A percentile compares a stretch with the other conserved stretches of the same genome.
Conservation (phyloP, 2,888 invertebrate species). For the Petrophora chlorosata region DNA sequence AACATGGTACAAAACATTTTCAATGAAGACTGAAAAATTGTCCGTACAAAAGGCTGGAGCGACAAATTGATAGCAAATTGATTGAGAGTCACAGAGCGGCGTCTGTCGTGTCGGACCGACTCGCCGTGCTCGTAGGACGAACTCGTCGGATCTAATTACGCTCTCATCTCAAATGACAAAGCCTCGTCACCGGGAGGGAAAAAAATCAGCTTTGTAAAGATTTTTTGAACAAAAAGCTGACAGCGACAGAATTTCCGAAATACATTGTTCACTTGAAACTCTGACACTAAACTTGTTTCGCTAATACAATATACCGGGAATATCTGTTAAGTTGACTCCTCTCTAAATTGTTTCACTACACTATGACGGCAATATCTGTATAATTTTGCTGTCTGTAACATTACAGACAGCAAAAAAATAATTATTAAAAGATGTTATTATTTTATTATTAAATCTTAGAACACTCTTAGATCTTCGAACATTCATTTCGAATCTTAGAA, state of each 20-base stretch:
- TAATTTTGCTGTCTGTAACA: too few species aligned
- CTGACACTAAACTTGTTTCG: too few species aligned
- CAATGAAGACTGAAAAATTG: slow-evolving; percentile 21
- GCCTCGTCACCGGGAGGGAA: slow-evolving; percentile 8
- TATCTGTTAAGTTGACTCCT: too few species aligned
- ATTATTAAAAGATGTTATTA: too few species aligned
- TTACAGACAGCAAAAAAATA: too few species aligned
- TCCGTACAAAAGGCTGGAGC: slow-evolving; percentile 37
- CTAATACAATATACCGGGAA: too few species aligned
- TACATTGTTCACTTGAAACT: neutral
- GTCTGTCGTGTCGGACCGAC: slow-evolving; percentile 27
- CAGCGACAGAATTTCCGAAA: too few species aligned
- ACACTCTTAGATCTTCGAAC: too few species aligned
- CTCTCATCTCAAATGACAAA: slow-evolving; percentile 41
- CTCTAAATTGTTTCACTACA: too few species aligned
- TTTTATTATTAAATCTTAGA: too few species aligned
- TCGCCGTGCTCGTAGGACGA: slow-evolving; percentile 18
- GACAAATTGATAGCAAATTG: slow-evolving; percentile 56
- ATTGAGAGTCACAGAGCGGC: slow-evolving; percentile 45
- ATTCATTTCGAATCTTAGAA: too few species aligned
- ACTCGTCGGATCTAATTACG: slow-evolving; percentile 52
- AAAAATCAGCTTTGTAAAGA: slow-evolving; percentile 8
- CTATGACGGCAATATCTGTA: too few species aligned
- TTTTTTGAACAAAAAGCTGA: slow-evolving; percentile 1
- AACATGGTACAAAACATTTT: neutral